Evolutionary conservation across 2,113 vertebrate species (phyloP).

Genomic region (Coregonus clupeaformis): DNA sequence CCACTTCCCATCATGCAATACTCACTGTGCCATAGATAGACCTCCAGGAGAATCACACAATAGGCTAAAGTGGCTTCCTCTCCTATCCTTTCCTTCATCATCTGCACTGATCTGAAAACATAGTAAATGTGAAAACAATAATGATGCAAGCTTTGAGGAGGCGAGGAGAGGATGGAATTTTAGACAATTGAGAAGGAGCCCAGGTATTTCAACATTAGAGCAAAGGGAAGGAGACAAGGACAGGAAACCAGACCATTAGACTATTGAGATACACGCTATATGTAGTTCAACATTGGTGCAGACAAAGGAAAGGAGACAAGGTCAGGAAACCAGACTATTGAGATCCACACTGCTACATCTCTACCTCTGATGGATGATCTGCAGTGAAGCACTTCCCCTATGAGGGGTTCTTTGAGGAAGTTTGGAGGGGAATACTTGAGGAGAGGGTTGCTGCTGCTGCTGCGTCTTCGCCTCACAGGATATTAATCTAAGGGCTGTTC

Average conservation of each 20-base stretch:
- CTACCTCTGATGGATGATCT: slow-evolving; percentile 49
- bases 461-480: slow-evolving; percentile 8
- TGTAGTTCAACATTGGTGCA: too few relatives aligned
- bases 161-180: too few relatives aligned
- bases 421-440: slow-evolving; percentile 41
- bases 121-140: too few relatives aligned
- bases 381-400: slow-evolving; percentile 35
- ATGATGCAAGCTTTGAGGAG: too few relatives aligned
- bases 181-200: too few relatives aligned
- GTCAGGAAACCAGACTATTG: too few relatives aligned
- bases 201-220: too few relatives aligned
- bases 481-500: slow-evolving; percentile 63
- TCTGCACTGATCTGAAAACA: too few relatives aligned
- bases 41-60: slow-evolving; percentile 16
- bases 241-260: too few relatives aligned
- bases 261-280: too few relatives aligned
- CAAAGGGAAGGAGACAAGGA: too few relatives aligned
- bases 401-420: slow-evolving; percentile 28
- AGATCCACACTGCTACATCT: not conserved
- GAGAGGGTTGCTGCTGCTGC: slow-evolving; percentile 23
- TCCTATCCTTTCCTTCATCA: not conserved
- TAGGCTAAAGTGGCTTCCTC: slow-evolving; percentile 1
- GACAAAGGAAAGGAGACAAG: too few relatives aligned
- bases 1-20: slow-evolving; percentile 43
- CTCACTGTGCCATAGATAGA: slow-evolving; percentile 4